phyloP scores from a whole-genome alignment of 2,113 vertebrate species.

The Hydrolagus affinis region DNA sequence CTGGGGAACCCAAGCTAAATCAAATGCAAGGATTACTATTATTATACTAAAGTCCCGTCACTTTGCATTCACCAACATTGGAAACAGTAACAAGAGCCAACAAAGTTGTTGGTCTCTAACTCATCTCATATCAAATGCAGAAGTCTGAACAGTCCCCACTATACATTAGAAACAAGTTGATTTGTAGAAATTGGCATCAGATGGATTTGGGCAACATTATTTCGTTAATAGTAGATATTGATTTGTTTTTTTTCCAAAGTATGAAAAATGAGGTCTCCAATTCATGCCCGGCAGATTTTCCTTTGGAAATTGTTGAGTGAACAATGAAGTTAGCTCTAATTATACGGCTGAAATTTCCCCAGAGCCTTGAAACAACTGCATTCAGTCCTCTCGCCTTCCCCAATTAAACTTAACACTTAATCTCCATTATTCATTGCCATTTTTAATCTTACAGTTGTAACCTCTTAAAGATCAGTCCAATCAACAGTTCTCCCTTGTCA shows the following conservation, averaged over 20 bases:
- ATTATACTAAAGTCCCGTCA: too few relatives aligned
- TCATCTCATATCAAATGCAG: too few relatives aligned
- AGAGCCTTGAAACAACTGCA: slow-evolving; percentile 6
- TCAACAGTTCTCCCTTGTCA: background rate
- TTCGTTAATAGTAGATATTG: slow-evolving; percentile 1
- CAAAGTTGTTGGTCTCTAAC: too few relatives aligned
- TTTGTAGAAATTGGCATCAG: too few relatives aligned
- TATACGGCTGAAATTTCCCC: slow-evolving; percentile 5
- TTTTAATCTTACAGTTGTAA: background rate
- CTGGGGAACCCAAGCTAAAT: too few relatives aligned
- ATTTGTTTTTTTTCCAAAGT: background rate
- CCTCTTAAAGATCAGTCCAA: background rate
- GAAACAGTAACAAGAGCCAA: too few relatives aligned
- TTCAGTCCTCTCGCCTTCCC: background rate
- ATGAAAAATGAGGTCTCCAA: background rate
- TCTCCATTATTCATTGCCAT: slow-evolving; percentile 10
- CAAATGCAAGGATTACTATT: too few relatives aligned
- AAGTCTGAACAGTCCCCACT: too few relatives aligned
- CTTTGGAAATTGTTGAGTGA: slow-evolving; percentile 13
- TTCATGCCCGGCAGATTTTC: background rate
- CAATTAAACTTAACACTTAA: slow-evolving; percentile 18
- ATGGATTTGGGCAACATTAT: background rate
- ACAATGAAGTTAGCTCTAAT: slow-evolving; percentile 18
- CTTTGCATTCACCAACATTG: too few relatives aligned
- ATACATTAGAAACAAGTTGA: too few relatives aligned